These are phyloP conservation scores for Frankliniella fusca DNA, from an alignment of 2,888 invertebrate genomes.

Conservation along the genomic window DNA sequence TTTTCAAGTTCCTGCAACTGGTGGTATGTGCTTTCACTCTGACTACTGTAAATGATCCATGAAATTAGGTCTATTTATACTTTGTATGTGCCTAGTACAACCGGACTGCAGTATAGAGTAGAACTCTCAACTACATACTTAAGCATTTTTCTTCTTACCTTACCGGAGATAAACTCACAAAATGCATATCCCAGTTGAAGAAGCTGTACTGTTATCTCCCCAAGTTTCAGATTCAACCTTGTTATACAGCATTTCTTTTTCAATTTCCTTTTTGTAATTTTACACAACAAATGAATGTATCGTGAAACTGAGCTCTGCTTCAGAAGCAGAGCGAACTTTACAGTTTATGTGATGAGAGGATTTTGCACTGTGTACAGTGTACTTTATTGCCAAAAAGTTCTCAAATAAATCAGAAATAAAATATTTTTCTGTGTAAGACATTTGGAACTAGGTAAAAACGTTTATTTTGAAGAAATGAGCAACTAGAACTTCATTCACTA, in stretches of 20 bases:
- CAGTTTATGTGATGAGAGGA: constrained; percentile 17
- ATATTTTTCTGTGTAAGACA: background rate
- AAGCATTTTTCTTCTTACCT: background rate
- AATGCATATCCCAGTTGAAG: constrained; percentile 1
- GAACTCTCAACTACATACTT: background rate
- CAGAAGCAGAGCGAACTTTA: background rate
- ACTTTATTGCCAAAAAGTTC: background rate
- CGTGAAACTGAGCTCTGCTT: background rate
- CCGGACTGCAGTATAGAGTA: background rate
- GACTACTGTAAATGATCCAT: background rate
- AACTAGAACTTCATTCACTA: background rate
- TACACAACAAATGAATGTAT: background rate
- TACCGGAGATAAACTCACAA: background rate
- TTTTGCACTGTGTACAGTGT: constrained; percentile 26
- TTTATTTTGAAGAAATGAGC: background rate
- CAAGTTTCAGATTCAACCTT: background rate
- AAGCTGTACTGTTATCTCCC: background rate
- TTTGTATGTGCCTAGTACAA: constrained; percentile 1
- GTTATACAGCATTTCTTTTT: background rate
- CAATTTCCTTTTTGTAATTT: background rate
- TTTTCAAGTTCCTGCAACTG: background rate
- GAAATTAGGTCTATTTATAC: background rate
- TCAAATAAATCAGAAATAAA: background rate
- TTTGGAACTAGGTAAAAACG: background rate
- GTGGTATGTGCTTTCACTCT: background rate